A percentile compares a stretch with the other conserved stretches of the same genome.
These are phyloP conservation scores for Caenorhabditis sp. DNA, from an alignment of 2,888 invertebrate genomes.

Conservation along the genomic window DNA sequence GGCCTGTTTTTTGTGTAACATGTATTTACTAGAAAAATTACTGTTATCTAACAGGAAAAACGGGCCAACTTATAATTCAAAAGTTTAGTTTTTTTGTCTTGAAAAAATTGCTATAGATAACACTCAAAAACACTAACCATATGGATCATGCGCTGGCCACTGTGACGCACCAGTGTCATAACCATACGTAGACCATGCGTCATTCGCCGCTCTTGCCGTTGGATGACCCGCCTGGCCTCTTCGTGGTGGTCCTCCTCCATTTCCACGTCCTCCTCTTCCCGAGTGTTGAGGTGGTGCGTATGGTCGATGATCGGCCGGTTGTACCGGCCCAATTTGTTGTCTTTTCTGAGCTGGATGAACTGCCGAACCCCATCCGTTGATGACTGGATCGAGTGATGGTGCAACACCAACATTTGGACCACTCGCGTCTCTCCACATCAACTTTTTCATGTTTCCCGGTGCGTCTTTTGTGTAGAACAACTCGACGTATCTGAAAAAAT, in stretches of 20 bases:
- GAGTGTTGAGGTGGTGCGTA: not conserved
- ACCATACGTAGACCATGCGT: not conserved
- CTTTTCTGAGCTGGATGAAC: not conserved
- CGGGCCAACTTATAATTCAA: too few species aligned
- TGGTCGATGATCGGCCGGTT: not conserved
- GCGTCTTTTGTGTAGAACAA: slow-evolving; percentile 77
- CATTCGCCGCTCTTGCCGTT: not conserved
- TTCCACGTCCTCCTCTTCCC: slow-evolving; percentile 19
- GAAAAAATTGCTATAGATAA: too few species aligned
- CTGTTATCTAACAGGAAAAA: too few species aligned
- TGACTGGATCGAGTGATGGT: slow-evolving; percentile 30
- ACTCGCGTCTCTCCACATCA: slow-evolving; percentile 41
- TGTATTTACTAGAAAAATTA: too few species aligned
- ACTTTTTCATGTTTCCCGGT: slow-evolving; percentile 44
- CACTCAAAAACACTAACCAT: not conserved
- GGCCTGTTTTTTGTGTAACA: too few species aligned
- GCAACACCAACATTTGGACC: slow-evolving; percentile 22
- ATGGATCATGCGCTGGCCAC: not conserved
- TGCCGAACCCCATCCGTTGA: slow-evolving; percentile 16
- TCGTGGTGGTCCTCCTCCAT: slow-evolving; percentile 8
- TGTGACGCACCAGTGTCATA: not conserved
- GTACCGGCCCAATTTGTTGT: not conserved
- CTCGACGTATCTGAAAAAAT: slow-evolving; percentile 78
- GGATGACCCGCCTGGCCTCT: slow-evolving; percentile 2
- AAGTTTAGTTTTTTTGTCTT: too few species aligned